Percentiles rank a stretch among this genome's conserved stretches.
phyloP scores from a whole-genome alignment of 2,888 invertebrate genomes.

The Acrobasis repandana region DNA sequence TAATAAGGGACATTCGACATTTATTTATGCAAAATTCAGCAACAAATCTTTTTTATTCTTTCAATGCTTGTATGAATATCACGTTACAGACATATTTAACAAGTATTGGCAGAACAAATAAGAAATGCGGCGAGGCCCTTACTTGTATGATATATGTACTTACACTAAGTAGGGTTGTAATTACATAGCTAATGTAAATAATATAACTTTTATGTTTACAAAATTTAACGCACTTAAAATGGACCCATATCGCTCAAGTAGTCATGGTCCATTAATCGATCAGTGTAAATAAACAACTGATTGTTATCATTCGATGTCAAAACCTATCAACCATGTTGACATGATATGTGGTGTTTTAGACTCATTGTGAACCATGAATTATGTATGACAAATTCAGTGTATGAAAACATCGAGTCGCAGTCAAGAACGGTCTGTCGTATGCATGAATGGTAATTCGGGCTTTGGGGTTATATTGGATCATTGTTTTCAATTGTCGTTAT shows the following conservation, averaged over 20 bases:
- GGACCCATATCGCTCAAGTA: slow-evolving; percentile 7
- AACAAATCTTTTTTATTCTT: too few relatives aligned
- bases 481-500: slow-evolving; percentile 5
- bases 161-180: too few relatives aligned
- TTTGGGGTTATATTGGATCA: slow-evolving; percentile 10
- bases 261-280: slow-evolving; percentile 20
- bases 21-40: too few relatives aligned
- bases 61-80: too few relatives aligned
- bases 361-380: slow-evolving; percentile 13
- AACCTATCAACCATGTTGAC: slow-evolving; percentile 24
- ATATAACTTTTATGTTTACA: too few relatives aligned
- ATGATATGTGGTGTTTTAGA: slow-evolving; percentile 22
- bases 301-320: slow-evolving; percentile 18
- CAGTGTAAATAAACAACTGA: slow-evolving; percentile 21
- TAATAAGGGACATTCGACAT: too few relatives aligned
- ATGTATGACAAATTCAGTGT: slow-evolving; percentile 10
- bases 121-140: too few relatives aligned
- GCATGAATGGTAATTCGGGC: slow-evolving; percentile 13
- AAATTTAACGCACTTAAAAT: not conserved
- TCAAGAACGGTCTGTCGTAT: slow-evolving; percentile 16
- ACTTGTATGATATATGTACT: too few relatives aligned
- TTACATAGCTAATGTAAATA: too few relatives aligned
- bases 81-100: too few relatives aligned
- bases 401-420: slow-evolving; percentile 6
- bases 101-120: too few relatives aligned